phyloP scores from a whole-genome alignment of 2,797 vertebrate genomes.

The Manis pentadactyla region DNA sequence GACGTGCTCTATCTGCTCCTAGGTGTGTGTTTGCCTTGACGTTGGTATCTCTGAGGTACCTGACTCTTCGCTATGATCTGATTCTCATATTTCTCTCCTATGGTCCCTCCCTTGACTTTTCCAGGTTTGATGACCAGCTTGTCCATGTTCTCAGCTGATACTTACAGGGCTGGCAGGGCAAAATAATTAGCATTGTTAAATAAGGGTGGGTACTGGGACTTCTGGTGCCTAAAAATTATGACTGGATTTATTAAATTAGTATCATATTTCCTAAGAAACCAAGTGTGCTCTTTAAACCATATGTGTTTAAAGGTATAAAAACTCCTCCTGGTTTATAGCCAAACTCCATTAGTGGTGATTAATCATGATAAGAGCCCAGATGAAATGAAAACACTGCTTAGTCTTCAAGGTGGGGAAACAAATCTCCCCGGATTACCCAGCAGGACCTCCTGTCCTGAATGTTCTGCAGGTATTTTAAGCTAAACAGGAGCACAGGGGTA shows the following conservation, averaged over 20 bases:
- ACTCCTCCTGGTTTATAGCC: neutral
- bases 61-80: neutral
- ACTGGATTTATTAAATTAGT: neutral
- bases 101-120: neutral
- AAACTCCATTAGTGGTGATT: conserved; percentile 46
- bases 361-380: conserved; percentile 32
- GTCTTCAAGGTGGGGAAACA: conserved; percentile 42
- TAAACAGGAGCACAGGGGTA: neutral
- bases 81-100: neutral
- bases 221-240: conserved; percentile 8
- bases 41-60: neutral
- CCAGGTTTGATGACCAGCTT: neutral
- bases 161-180: neutral
- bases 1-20: neutral
- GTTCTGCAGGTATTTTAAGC: conserved; percentile 55
- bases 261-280: conserved; percentile 8
- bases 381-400: conserved; percentile 29
- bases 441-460: conserved; percentile 18
- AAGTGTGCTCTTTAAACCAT: neutral
- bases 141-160: neutral
- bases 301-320: conserved; percentile 38
- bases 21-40: neutral
- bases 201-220: neutral
- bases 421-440: conserved; percentile 12
- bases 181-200: conserved; percentile 30